Conservation (phyloP, 2,888 invertebrate genomes). For the Pantelozetes paolii region DNA sequence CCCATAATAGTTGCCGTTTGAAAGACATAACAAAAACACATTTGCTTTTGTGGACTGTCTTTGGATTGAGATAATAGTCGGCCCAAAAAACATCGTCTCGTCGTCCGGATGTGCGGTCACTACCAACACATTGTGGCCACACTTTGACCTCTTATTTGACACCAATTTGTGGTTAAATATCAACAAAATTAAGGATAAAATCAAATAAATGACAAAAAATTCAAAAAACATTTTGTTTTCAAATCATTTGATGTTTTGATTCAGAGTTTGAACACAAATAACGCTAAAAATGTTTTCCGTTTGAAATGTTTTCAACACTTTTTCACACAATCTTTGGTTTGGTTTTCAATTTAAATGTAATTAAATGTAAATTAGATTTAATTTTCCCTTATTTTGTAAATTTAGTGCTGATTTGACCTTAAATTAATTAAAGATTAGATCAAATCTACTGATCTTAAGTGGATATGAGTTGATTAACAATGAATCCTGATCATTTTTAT, state of each 20-base stretch:
- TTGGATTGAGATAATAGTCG: slow-evolving; percentile 60
- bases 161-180: not conserved
- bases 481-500: too few species aligned
- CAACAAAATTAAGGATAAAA: slow-evolving; percentile 1
- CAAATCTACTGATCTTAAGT: too few species aligned
- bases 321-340: not conserved
- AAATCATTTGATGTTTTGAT: not conserved
- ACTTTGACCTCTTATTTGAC: not conserved
- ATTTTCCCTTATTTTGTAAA: too few species aligned
- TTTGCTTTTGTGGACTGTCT: slow-evolving; percentile 50
- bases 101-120: slow-evolving; percentile 96
- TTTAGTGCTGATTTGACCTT: too few species aligned
- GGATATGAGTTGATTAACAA: too few species aligned
- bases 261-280: not conserved
- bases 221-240: slow-evolving; percentile 19
- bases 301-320: not conserved
- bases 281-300: not conserved
- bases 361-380: too few species aligned
- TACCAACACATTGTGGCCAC: slow-evolving; percentile 56
- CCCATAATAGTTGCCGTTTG: slow-evolving; percentile 62
- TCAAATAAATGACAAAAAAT: not conserved
- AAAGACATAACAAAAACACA: slow-evolving; percentile 77
- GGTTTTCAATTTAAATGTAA: too few species aligned
- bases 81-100: slow-evolving; percentile 98
- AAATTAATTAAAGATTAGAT: too few species aligned